Evolutionary conservation across 2,888 invertebrate species (phyloP), one percentile per base, ranked within the genome.

Genomic region (Pherbina coryleti): DNA sequence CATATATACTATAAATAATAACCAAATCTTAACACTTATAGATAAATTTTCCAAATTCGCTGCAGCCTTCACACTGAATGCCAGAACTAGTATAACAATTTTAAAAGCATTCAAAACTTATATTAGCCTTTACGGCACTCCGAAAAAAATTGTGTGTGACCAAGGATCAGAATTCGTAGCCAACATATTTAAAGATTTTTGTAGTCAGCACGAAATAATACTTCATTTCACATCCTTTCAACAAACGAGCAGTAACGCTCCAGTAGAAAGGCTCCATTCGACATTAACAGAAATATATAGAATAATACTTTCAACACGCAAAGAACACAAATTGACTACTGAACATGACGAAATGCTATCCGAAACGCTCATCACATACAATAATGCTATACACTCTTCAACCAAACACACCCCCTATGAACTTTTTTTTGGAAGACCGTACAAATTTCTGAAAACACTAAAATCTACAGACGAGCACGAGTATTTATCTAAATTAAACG

Each of bases 381-480:
- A n/a, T n/a, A 62, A 62, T 28, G 34, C 74, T 19, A 74, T 74
- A 51, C 74, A 74, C 31, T 70, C 69, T 14, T 4, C 62, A 17
- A 69, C 57, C 11, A 76, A 71, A 11, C 19, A n/a, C 4, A 71
- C 71, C 0, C 53, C 64, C 0, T 64, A 75, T 25, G 80, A 82
- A 79, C 25, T 82, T 7, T 80, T 82, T 25, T 76, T 37, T 17
- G 82, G 82, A 25, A 78, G 79, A 71, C 80, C 79, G 5, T 74
- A 79, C 17, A 78, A 57, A 25, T 81, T 37, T 37, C 37, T 37
- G 8, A 37, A 37, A 37, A 7, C 37, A 37, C 37, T 37, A 37
- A 1, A 37, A 37, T 37, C 37, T 8, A 37, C 37, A 37, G 37
- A 37, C 37, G 37, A 4, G 8, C 37, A 37, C 37, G 37, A 37